phyloP scores from a whole-genome alignment of 2,888 invertebrate genomes.

The Rhingia campestris region DNA sequence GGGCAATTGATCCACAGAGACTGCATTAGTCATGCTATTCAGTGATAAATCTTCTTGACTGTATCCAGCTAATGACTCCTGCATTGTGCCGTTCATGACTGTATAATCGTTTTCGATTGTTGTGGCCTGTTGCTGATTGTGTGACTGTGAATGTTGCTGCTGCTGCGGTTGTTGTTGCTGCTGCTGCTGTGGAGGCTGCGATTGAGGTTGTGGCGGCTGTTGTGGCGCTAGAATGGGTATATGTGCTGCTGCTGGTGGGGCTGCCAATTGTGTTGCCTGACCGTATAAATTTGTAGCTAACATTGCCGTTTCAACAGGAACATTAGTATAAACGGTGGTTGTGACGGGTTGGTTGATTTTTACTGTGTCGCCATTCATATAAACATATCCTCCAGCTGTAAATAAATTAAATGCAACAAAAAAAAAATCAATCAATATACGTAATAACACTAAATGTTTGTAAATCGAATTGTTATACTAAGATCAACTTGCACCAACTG shows the following conservation, averaged over 20 bases:
- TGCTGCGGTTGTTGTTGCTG: constrained; percentile 76
- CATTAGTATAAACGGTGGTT: constrained; percentile 86
- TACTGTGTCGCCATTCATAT: constrained; percentile 92
- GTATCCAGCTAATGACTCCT: constrained; percentile 80
- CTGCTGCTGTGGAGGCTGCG: constrained; percentile 75
- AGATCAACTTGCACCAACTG: too few species aligned
- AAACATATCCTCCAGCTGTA: constrained; percentile 86
- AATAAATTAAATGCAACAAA: constrained; percentile 30
- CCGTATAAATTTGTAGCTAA: constrained; percentile 82
- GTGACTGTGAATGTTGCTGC: constrained; percentile 75
- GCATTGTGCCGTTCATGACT: constrained; percentile 81
- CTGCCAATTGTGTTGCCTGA: constrained; percentile 80
- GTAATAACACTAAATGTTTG: neutral
- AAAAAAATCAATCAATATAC: neutral
- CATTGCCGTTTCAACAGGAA: constrained; percentile 86
- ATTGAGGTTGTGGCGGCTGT: constrained; percentile 76
- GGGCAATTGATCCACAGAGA: constrained; percentile 79
- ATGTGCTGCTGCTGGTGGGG: constrained; percentile 79
- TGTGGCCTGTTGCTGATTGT: constrained; percentile 78
- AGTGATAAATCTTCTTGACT: constrained; percentile 77
- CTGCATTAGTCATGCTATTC: constrained; percentile 78
- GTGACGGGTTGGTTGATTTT: constrained; percentile 87
- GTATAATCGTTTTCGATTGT: constrained; percentile 80
- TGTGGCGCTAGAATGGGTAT: constrained; percentile 80
- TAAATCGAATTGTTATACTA: too few species aligned